Base-by-base conservation (phyloP, 2,888 invertebrate genomes). In the Monopis laevigella region DNA sequence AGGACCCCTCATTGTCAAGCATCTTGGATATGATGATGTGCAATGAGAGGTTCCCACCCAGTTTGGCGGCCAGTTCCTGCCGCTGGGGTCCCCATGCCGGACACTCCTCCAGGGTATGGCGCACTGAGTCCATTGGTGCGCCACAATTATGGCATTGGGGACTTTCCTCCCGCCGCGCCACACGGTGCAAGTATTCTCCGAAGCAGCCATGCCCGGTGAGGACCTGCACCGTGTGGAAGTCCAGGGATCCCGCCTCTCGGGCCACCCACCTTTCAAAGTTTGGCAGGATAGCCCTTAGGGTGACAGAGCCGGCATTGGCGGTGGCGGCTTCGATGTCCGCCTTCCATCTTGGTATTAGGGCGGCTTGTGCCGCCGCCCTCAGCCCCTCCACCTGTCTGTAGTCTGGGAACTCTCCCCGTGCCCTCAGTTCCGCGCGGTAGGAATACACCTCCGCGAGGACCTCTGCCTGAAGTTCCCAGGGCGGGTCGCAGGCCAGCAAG, bases 121-220 rank as follows among this genome's bases (percentile, higher is more conserved):
- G 26, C n/a, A 35, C 41, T 12, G 41, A 28, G 41, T 41, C 41
- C 3, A 17, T 35, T 3, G 4, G 16, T 10, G 2, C 16, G 2
- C 27, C 35, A 10, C 41, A 41, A 2, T 41, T 12, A 12, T 42
- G 38, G 24, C 42, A 42, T 6, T 7, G 4, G 2, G 30, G 3
- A 8, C 21, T 14, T 8, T 30, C 10, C 28, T 38, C 38, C 46
- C 52, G n/a, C 34, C 41, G 17, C 2, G 30, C 38, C n/a, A 39
- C 13, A 6, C 8, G 10, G 32, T 26, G 27, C 32, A 42, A 39
- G 26, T 42, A 42, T 6, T 13, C 4, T 4, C 42, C 42, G 27
- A 19, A 51, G 17, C 48, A 48, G 6, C 52, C 51, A 21, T 54
- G 52, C 3, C 51, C 52, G 1, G 50, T 35, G 4, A 54, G 48